These are phyloP conservation scores for Caenorhabditis sp. DNA, from an alignment of 2,888 invertebrate genomes.

Conservation along the genomic window DNA sequence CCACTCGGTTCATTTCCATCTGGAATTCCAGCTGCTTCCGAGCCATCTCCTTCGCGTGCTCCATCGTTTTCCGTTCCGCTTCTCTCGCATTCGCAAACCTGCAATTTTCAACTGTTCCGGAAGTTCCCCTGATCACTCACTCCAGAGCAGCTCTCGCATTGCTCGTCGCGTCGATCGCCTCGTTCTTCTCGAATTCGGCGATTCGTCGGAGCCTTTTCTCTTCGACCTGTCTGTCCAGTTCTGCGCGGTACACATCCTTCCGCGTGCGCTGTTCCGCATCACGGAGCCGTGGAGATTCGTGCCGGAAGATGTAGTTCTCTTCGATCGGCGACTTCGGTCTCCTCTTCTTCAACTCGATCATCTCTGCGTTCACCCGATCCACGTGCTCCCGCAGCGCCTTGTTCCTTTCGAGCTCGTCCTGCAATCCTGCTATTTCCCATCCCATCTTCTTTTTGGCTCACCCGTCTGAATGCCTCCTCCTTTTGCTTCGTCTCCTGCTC, in stretches of 20 bases:
- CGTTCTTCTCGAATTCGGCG: conserved; percentile 57
- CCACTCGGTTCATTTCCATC: conserved; percentile 62
- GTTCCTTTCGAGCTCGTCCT: conserved; percentile 54
- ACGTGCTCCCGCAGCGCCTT: conserved; percentile 62
- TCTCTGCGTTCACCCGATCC: conserved; percentile 66
- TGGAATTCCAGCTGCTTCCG: conserved; percentile 64
- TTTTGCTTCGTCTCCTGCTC: conserved; percentile 51
- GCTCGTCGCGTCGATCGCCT: conserved; percentile 63
- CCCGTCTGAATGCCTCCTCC: conserved; percentile 31
- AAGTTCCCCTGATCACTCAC: conserved; percentile 13
- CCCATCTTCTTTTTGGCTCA: no score
- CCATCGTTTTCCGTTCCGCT: conserved; percentile 40
- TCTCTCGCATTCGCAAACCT: conserved; percentile 62
- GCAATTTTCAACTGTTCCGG: conserved; percentile 1
- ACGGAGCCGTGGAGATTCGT: conserved; percentile 49
- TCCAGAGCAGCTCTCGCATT: conserved; percentile 64
- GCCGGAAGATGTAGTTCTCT: conserved; percentile 65
- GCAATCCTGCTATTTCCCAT: no score
- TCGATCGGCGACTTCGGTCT: conserved; percentile 58
- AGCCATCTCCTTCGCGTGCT: conserved; percentile 59
- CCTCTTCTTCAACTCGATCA: conserved; percentile 57
- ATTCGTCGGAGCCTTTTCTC: conserved; percentile 57
- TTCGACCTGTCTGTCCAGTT: conserved; percentile 62
- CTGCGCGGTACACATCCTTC: conserved; percentile 57
- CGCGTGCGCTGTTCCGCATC: conserved; percentile 32